These are phyloP conservation scores for Glandiceps talaboti DNA, from an alignment of 53 echinoderm and acorn worm genomes.

Conservation along the genomic window DNA sequence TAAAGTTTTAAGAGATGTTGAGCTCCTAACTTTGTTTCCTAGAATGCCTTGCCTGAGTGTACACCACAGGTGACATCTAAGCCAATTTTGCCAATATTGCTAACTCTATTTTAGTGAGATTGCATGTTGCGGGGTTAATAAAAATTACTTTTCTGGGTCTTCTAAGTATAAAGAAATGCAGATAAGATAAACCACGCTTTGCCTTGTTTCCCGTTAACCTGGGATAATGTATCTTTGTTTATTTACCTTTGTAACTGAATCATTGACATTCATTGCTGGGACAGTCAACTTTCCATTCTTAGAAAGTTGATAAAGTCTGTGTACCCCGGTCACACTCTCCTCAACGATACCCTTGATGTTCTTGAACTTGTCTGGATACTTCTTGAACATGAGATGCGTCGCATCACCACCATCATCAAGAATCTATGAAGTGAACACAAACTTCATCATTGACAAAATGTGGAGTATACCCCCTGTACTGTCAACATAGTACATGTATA, in stretches of 20 bases:
- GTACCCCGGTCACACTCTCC: constrained; percentile 95
- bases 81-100: too few relatives aligned
- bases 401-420: constrained; percentile 97
- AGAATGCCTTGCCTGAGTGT: too few relatives aligned
- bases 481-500: too few relatives aligned
- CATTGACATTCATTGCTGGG: constrained; percentile 98
- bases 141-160: too few relatives aligned
- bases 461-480: too few relatives aligned
- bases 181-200: neutral
- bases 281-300: constrained; percentile 84
- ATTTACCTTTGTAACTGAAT: constrained; percentile 96
- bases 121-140: neutral
- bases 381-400: constrained; percentile 94
- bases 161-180: too few relatives aligned
- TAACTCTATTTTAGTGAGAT: too few relatives aligned
- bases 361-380: constrained; percentile 93
- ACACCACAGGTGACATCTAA: too few relatives aligned
- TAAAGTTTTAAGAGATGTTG: too few relatives aligned
- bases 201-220: neutral
- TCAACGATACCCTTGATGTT: constrained; percentile 96
- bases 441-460: too few relatives aligned
- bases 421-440: constrained; percentile 33
- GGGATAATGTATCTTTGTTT: too few relatives aligned
- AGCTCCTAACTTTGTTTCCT: too few relatives aligned
- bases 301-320: constrained; percentile 94